These are phyloP conservation scores for Smutsia temminckii DNA, from an alignment of 2,797 vertebrate genomes.

Conservation along the genomic window DNA sequence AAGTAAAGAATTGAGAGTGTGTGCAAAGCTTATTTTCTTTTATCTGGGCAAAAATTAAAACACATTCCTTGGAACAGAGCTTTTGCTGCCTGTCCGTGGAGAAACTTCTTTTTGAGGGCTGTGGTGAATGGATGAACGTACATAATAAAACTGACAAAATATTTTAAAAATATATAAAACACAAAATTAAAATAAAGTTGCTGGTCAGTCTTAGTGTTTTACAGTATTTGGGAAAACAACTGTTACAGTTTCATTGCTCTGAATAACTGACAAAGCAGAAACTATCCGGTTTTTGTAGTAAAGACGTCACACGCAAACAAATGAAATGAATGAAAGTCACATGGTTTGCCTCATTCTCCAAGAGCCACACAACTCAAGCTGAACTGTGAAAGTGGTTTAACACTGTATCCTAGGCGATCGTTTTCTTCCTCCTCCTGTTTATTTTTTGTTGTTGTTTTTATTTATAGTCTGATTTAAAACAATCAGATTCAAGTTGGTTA, in stretches of 20 bases:
- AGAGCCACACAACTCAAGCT: conserved; percentile 98
- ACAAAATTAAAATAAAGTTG: conserved; percentile 87
- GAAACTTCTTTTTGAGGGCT: conserved; percentile 94
- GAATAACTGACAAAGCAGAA: conserved; percentile 87
- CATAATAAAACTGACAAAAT: conserved; percentile 88
- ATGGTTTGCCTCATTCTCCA: conserved; percentile 96
- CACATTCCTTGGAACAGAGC: conserved; percentile 99
- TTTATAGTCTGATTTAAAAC: conserved; percentile 99
- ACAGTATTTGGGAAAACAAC: conserved; percentile 89
- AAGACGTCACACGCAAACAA: conserved; percentile 85
- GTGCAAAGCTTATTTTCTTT: conserved; percentile 92
- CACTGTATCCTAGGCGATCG: conserved; percentile 99
- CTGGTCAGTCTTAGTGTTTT: conserved; percentile 91
- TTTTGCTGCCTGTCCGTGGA: conserved; percentile 92
- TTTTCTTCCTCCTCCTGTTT: conserved; percentile 88
- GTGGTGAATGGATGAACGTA: conserved; percentile 90
- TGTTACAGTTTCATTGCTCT: conserved; percentile 89
- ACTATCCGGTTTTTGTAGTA: conserved; percentile 84
- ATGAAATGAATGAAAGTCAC: conserved; percentile 86
- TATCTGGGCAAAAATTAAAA: conserved; percentile 95
- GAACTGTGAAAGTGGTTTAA: conserved; percentile 99
- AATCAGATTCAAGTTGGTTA: conserved; percentile 99
- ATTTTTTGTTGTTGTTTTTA: conserved; percentile 88
- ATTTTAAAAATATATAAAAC: conserved; percentile 85
- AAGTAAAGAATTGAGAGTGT: conserved; percentile 92